Evolutionary conservation across 1,140 invertebrate genomes (phyloP), one percentile per base, ranked within the genome.

Genomic region (Sycophaga agraensis): DNA sequence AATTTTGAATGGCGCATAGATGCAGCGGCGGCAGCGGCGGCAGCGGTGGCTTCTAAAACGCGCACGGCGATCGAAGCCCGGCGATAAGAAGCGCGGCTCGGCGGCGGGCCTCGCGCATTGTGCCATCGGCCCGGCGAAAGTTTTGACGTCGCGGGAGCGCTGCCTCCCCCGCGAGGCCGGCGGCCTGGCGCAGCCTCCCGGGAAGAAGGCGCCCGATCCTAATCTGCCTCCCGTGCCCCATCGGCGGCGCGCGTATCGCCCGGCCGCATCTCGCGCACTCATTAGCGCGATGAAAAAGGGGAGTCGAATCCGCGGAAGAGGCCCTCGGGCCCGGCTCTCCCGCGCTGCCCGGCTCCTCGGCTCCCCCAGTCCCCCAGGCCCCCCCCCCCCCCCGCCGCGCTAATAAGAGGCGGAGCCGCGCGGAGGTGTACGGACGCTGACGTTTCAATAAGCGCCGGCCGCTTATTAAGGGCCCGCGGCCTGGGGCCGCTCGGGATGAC

Each of bases 251-350:
- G 3, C 22, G 9, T 46, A 62, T 57, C 53, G n/a, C 26, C 24
- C 22, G 17, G 22, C 28, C 54, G 28, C 37, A 50, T 43, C 61
- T 50, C 7, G 42, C 19, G 17, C 5, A 49, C 59, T 61, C 59
- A 61, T 61, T 61, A 61, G 34, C 59, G n/a, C n/a, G 50, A 49
- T 55, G 48, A 61, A 64, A 59, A 55, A 42, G n/a, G n/a, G n/a
- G n/a, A 37, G 39, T 64, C 40, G n/a, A 51, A 51, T 48, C 40
- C n/a, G n/a, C 17, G 39, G n/a, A n/a, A n/a, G n/a, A n/a, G n/a
- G n/a, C n/a, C n/a, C n/a, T n/a, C n/a, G n/a, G n/a, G n/a, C n/a
- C n/a, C n/a, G n/a, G n/a, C n/a, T n/a, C n/a, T n/a, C n/a, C n/a
- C n/a, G n/a, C n/a, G n/a, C n/a, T n/a, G n/a, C n/a, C n/a, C n/a